These are phyloP conservation scores for Dasysyrphus tricinctus DNA, from an alignment of 2,888 invertebrate genomes.

Conservation along the genomic window DNA sequence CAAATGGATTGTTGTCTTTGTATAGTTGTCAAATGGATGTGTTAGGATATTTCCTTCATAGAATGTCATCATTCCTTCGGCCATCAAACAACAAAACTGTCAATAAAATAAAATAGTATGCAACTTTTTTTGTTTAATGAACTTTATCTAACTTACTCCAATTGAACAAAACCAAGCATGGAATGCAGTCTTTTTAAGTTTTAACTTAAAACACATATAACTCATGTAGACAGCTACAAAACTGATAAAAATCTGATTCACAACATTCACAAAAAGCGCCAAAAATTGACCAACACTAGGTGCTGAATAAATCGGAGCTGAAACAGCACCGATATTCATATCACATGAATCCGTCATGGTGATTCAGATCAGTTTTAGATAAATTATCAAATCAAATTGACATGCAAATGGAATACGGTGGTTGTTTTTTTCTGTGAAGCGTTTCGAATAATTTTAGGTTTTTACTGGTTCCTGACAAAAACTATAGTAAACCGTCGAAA, in stretches of 20 bases:
- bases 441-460: constrained; percentile 6
- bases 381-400: constrained; percentile 22
- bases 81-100: constrained; percentile 77
- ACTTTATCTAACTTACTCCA: constrained; percentile 78
- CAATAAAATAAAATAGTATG: constrained; percentile 23
- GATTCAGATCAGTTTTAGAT: constrained; percentile 12
- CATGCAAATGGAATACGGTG: constrained; percentile 42
- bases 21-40: constrained; percentile 53
- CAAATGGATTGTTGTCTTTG: constrained; percentile 50
- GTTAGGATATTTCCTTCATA: constrained; percentile 67
- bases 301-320: constrained; percentile 8
- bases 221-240: constrained; percentile 76
- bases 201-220: constrained; percentile 79
- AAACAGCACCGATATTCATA: not conserved
- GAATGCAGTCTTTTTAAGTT: constrained; percentile 80
- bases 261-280: constrained; percentile 67
- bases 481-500: not conserved
- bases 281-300: constrained; percentile 50
- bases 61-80: constrained; percentile 72
- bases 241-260: constrained; percentile 77
- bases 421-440: not conserved
- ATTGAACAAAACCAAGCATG: constrained; percentile 82
- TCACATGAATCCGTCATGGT: constrained; percentile 65
- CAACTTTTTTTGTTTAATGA: not conserved
- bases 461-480: not conserved